Evolutionary conservation across 2,797 vertebrate genomes (phyloP).

Genomic region (Girardinus metallicus): DNA sequence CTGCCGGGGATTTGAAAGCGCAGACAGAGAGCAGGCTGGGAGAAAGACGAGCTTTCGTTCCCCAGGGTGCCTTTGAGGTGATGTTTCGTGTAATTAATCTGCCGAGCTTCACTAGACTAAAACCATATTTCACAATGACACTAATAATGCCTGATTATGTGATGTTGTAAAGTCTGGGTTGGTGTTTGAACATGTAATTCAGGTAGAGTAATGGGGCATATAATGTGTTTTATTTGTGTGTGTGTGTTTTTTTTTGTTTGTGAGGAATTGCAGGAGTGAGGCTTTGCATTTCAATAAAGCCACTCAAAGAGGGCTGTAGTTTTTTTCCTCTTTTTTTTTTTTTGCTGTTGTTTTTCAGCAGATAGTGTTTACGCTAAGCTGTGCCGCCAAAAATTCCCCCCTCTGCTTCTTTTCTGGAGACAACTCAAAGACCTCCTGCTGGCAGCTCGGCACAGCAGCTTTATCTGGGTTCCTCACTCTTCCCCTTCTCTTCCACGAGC

Average conservation of each 20-base stretch:
- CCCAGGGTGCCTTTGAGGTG: slow-evolving; percentile 41
- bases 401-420: slow-evolving; percentile 58
- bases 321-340: slow-evolving; percentile 23
- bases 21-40: slow-evolving; percentile 18
- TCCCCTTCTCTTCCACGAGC: slow-evolving; percentile 53
- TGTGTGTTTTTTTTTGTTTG: slow-evolving; percentile 46
- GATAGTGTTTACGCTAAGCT: slow-evolving; percentile 71
- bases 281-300: slow-evolving; percentile 78
- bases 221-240: slow-evolving; percentile 62
- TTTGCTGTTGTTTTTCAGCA: slow-evolving; percentile 67
- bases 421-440: slow-evolving; percentile 78
- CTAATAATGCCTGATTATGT: slow-evolving; percentile 72
- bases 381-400: slow-evolving; percentile 60
- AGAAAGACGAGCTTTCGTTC: slow-evolving; percentile 21
- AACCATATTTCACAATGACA: slow-evolving; percentile 63
- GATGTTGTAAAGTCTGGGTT: slow-evolving; percentile 62
- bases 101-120: slow-evolving; percentile 49
- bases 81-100: slow-evolving; percentile 63
- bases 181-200: slow-evolving; percentile 74
- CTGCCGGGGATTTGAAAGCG: slow-evolving; percentile 47
- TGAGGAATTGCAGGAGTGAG: slow-evolving; percentile 49
- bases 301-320: slow-evolving; percentile 58
- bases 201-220: slow-evolving; percentile 64
- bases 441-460: slow-evolving; percentile 70
- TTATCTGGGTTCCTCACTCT: slow-evolving; percentile 69